These are phyloP conservation scores for Colossoma macropomum DNA, from an alignment of 2,113 vertebrate genomes.

Conservation along the genomic window DNA sequence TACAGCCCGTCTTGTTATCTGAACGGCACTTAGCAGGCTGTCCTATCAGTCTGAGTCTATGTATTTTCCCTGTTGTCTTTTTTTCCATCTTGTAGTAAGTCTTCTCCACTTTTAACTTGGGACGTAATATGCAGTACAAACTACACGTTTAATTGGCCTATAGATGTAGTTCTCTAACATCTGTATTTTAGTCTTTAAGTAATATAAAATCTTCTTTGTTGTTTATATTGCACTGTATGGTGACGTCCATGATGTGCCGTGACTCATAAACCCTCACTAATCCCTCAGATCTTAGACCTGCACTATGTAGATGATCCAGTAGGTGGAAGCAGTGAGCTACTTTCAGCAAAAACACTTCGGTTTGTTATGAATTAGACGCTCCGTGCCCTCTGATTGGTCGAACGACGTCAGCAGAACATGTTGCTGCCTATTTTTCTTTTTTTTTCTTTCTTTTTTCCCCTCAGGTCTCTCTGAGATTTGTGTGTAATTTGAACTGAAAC, in stretches of 20 bases:
- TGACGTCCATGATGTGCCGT: conserved; percentile 3
- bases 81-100: too few relatives aligned
- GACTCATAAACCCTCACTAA: conserved; percentile 37
- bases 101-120: too few relatives aligned
- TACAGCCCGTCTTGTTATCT: too few relatives aligned
- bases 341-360: not conserved
- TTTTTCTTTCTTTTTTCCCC: not conserved
- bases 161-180: not conserved
- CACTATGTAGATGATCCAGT: conserved; percentile 28
- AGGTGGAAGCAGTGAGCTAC: conserved; percentile 62
- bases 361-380: conserved; percentile 46
- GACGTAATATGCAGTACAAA: too few relatives aligned
- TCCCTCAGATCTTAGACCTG: not conserved
- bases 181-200: not conserved
- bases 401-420: conserved; percentile 55
- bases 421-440: conserved; percentile 50
- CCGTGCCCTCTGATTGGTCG: conserved; percentile 67
- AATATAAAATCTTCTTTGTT: not conserved
- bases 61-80: too few relatives aligned
- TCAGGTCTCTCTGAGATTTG: conserved; percentile 31
- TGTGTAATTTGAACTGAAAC: conserved; percentile 40
- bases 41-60: too few relatives aligned
- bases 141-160: not conserved
- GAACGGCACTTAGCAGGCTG: too few relatives aligned
- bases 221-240: not conserved